phyloP scores from a whole-genome alignment of 2,113 vertebrate species.

The Charina bottae region DNA sequence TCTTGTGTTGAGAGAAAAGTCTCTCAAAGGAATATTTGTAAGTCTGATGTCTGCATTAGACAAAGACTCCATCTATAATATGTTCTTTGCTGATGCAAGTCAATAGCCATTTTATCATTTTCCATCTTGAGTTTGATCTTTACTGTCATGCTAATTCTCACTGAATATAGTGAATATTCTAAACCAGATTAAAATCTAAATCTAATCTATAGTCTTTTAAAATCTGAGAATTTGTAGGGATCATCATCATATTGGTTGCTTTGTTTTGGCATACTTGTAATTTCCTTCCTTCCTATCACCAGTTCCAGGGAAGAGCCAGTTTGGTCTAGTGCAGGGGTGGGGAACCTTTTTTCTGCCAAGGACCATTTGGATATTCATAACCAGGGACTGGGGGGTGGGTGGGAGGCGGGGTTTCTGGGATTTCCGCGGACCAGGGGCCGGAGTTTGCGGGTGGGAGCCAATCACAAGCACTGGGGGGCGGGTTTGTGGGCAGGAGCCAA shows the following conservation, averaged over 20 bases:
- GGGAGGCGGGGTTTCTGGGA: no score
- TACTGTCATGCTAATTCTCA: background rate
- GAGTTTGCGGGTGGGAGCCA: no score
- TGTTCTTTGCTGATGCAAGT: conserved; percentile 10
- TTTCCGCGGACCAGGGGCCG: no score
- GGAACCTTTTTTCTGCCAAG: no score
- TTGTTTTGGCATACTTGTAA: background rate
- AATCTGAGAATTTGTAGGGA: background rate
- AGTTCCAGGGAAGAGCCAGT: background rate
- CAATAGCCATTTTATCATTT: background rate
- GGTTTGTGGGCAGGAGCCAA: no score
- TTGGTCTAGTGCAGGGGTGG: no score
- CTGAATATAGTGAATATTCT: background rate
- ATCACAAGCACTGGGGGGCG: no score
- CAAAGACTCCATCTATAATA: conserved; percentile 16
- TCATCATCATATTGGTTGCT: background rate
- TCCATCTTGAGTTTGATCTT: background rate
- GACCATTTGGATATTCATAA: no score
- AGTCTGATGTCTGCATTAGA: conserved; percentile 12
- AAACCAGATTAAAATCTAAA: background rate
- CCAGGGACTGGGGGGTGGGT: no score
- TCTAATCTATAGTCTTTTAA: background rate
- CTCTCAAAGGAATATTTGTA: background rate
- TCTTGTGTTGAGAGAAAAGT: conserved; percentile 8
- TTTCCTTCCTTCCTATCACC: background rate